phyloP scores from a whole-genome alignment of 2,113 vertebrate genomes.

The Ictalurus punctatus region DNA sequence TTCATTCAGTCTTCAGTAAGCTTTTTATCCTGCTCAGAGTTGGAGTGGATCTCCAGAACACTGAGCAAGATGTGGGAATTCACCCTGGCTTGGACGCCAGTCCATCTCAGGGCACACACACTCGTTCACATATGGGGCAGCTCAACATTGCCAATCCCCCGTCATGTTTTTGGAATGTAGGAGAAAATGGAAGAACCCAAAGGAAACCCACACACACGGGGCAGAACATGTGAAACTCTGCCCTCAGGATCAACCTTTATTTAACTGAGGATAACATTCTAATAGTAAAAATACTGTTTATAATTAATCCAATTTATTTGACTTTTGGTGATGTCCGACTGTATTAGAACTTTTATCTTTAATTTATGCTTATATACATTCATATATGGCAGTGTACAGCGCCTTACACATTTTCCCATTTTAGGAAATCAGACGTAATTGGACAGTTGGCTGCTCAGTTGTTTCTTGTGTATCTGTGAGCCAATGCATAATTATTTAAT shows the following conservation, averaged over 20 bases:
- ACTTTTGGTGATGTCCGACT: background rate
- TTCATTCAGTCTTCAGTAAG: background rate
- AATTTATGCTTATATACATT: background rate
- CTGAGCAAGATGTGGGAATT: background rate
- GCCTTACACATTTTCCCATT: background rate
- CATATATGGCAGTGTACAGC: background rate
- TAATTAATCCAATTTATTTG: background rate
- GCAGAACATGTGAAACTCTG: background rate
- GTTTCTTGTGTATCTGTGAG: slow-evolving; percentile 10
- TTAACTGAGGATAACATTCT: background rate
- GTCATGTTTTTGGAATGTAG: background rate
- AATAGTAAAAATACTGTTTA: background rate
- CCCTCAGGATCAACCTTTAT: background rate
- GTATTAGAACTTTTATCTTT: background rate
- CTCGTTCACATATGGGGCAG: background rate
- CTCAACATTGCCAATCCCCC: background rate
- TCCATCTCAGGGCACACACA: background rate
- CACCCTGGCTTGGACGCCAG: background rate
- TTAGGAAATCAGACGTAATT: background rate
- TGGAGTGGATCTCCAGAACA: background rate
- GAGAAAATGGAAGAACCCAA: background rate
- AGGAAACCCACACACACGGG: background rate
- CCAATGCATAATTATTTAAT: slow-evolving; percentile 16
- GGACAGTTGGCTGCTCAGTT: background rate
- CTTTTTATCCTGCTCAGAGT: background rate